These are phyloP conservation scores for Cheilinus undulatus DNA, from an alignment of 2,113 vertebrate genomes.

Conservation along the genomic window DNA sequence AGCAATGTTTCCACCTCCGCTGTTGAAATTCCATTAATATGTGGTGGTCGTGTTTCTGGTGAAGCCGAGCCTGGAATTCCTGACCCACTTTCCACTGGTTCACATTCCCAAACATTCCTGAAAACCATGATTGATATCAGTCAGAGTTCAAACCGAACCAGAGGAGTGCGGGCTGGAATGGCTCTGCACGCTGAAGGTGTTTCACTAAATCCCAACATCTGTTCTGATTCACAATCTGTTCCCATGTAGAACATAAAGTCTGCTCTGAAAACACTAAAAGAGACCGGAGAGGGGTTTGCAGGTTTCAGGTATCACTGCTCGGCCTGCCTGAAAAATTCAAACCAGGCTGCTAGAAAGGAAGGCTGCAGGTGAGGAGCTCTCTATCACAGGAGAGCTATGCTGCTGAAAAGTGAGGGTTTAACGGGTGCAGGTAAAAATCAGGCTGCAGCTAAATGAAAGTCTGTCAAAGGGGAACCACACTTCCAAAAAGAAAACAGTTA, in stretches of 20 bases:
- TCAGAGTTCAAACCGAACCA: slow-evolving; percentile 28
- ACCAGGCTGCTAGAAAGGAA: background rate
- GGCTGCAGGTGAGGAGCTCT: background rate
- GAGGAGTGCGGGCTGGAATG: slow-evolving; percentile 8
- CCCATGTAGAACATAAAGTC: background rate
- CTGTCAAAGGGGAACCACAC: no score
- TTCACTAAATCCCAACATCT: slow-evolving; percentile 6
- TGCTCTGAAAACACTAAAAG: background rate
- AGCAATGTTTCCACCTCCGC: slow-evolving; percentile 31
- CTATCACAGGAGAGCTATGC: no score
- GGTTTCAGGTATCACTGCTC: background rate
- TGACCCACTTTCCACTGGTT: slow-evolving; percentile 54
- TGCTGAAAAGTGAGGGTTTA: no score
- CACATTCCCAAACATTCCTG: slow-evolving; percentile 49
- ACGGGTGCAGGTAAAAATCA: no score
- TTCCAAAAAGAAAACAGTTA: no score
- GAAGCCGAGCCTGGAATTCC: slow-evolving; percentile 31
- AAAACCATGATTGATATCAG: slow-evolving; percentile 44
- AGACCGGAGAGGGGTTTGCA: background rate
- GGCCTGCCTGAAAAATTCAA: background rate
- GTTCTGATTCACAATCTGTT: background rate
- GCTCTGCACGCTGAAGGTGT: slow-evolving; percentile 5
- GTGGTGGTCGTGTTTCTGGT: slow-evolving; percentile 38
- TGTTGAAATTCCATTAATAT: slow-evolving; percentile 34
- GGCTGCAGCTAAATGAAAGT: no score